Evolutionary conservation across 2,888 invertebrate genomes (phyloP).

Genomic region (Drosophila yooni): DNA sequence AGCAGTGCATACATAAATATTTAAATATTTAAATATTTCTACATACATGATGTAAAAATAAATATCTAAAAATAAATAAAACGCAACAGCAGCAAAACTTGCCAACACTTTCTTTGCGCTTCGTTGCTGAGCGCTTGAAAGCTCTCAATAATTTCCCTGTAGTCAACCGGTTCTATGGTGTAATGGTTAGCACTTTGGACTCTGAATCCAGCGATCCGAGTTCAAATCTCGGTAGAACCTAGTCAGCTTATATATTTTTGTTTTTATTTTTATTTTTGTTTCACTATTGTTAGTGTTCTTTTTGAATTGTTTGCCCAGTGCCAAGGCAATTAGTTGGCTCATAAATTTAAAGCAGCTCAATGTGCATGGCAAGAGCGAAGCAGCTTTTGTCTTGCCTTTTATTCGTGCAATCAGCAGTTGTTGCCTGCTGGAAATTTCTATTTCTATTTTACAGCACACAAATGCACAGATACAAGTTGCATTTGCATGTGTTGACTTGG

Average conservation of each 20-base stretch:
- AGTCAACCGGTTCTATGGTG: constrained; percentile 82
- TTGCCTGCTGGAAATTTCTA: constrained; percentile 28
- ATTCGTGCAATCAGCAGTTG: constrained; percentile 39
- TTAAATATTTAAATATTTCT: background rate
- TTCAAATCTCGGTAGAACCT: constrained; percentile 86
- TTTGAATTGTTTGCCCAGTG: constrained; percentile 1
- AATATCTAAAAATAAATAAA: constrained; percentile 11
- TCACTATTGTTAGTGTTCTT: background rate
- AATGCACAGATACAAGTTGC: constrained; percentile 29
- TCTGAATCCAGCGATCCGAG: constrained; percentile 85
- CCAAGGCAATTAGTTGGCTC: constrained; percentile 29
- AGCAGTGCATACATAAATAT: background rate
- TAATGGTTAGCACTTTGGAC: constrained; percentile 85
- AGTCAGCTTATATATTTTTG: background rate
- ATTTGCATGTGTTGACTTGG: constrained; percentile 66
- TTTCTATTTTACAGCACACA: constrained; percentile 50
- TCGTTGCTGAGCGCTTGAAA: constrained; percentile 10
- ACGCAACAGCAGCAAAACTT: background rate
- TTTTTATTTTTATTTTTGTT: background rate
- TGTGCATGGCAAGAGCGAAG: background rate
- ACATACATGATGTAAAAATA: background rate
- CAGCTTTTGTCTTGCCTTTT: constrained; percentile 13
- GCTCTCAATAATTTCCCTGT: background rate
- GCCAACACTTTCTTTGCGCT: background rate
- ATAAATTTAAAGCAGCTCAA: constrained; percentile 24